These are phyloP conservation scores for Tympanuchus pallidicinctus DNA, from an alignment of 2,113 vertebrate genomes.

Conservation along the genomic window DNA sequence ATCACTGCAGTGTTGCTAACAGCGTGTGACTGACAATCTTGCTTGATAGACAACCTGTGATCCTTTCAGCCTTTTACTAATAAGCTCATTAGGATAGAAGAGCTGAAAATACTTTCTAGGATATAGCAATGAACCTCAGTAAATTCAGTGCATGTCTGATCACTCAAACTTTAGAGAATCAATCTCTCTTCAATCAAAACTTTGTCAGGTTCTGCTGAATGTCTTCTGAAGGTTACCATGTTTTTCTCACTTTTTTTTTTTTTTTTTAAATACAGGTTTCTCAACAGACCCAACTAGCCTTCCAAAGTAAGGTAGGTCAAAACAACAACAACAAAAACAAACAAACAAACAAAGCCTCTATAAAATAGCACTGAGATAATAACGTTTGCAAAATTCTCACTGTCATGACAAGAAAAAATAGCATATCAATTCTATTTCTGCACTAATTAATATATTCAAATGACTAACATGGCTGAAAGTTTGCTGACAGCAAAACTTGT, in stretches of 20 bases:
- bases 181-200: conserved; percentile 84
- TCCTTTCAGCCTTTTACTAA: conserved; percentile 84
- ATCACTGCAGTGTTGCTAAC: conserved; percentile 77
- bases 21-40: conserved; percentile 80
- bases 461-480: background rate
- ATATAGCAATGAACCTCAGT: conserved; percentile 76
- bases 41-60: conserved; percentile 81
- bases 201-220: conserved; percentile 77
- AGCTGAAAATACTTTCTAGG: conserved; percentile 75
- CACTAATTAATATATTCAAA: background rate
- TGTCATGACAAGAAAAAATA: background rate
- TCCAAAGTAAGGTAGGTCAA: conserved; percentile 33
- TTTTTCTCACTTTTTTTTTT: background rate
- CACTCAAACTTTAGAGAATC: conserved; percentile 81
- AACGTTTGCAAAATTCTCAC: background rate
- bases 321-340: background rate
- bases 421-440: background rate
- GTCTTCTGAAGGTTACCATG: conserved; percentile 73
- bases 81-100: conserved; percentile 83
- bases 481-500: background rate
- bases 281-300: conserved; percentile 27
- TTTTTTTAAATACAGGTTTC: background rate
- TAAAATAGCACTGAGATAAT: background rate
- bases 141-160: conserved; percentile 82
- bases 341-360: background rate